Base-by-base conservation (phyloP, 2,888 invertebrate genomes). In the Eubasilissa splendida region DNA sequence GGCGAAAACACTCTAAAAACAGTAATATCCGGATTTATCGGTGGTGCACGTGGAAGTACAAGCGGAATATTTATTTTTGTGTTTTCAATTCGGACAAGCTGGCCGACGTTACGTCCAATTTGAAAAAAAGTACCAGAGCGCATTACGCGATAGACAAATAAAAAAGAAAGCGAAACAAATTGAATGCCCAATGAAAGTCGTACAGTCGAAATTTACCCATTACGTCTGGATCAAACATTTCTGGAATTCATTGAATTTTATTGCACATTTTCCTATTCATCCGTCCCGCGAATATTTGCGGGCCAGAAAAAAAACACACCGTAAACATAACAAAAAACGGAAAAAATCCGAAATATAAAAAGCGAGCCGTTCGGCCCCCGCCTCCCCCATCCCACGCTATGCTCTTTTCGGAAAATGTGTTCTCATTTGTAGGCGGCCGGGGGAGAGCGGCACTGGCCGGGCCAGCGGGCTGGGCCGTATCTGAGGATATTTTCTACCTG, bases 181-280 rank as follows among this genome's bases (percentile, higher is more conserved):
- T 73, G 71, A 33, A 58, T 33, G 75, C 60, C 60, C 60, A 75
- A 60, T 60, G 75, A 54, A 50, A 53, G 75, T 53, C 75, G 12
- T 70, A 14, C 68, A 10, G 52, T 5, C 33, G 52, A 77, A 70
- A 70, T 77, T 54, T 50, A 22, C 70, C 52, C 54, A 70, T 33
- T 52, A 60, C 22, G 60, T 75, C 50, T 50, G 53, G 52, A 76
- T 65, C 76, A 76, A 65, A 76, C 56, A 79, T 77, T 80, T 81
- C 66, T 60, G 42, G 73, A 73, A 77, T 80, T 81, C 77, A 83
- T 82, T 83, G 76, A 82, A 82, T 76, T 82, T 83, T 80, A 82
- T 82, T 76, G 80, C 79, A 58, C 76, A 76, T 73, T 70, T 80
- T 42, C 56, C 59, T 50, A 75, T 75, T 75, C 82, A 76, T 76